These are phyloP conservation scores for Hydrophis major DNA, from an alignment of 2,797 vertebrate species.

Conservation along the genomic window DNA sequence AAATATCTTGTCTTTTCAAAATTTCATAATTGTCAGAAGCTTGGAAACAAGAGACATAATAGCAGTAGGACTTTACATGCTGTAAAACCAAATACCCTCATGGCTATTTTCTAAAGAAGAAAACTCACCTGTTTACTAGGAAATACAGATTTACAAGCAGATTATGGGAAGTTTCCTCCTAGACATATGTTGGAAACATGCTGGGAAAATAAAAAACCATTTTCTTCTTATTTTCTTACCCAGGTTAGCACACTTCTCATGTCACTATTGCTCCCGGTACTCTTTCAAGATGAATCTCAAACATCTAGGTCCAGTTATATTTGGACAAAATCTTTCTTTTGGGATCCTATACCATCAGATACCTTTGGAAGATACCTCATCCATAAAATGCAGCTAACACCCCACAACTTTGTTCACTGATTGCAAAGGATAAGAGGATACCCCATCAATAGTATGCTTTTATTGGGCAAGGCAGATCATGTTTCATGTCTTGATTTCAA, in stretches of 20 bases:
- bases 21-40: constrained; percentile 48
- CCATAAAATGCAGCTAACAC: not conserved
- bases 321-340: not conserved
- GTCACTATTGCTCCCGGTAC: not conserved
- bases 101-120: not conserved
- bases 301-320: not conserved
- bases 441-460: no score
- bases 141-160: constrained; percentile 17
- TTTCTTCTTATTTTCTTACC: not conserved
- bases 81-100: constrained; percentile 56
- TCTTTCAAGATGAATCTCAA: not conserved
- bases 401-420: not conserved
- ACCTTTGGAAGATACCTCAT: not conserved
- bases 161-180: not conserved
- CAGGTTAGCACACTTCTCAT: not conserved
- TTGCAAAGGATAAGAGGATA: not conserved
- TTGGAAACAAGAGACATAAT: constrained; percentile 52
- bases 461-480: not conserved
- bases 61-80: constrained; percentile 26
- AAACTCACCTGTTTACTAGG: constrained; percentile 35
- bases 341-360: not conserved
- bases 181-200: not conserved
- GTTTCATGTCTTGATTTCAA: not conserved
- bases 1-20: constrained; percentile 46
- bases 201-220: not conserved